Evolutionary conservation across 2,113 vertebrate genomes (phyloP).

Genomic region (Acrocephalus kingi): DNA sequence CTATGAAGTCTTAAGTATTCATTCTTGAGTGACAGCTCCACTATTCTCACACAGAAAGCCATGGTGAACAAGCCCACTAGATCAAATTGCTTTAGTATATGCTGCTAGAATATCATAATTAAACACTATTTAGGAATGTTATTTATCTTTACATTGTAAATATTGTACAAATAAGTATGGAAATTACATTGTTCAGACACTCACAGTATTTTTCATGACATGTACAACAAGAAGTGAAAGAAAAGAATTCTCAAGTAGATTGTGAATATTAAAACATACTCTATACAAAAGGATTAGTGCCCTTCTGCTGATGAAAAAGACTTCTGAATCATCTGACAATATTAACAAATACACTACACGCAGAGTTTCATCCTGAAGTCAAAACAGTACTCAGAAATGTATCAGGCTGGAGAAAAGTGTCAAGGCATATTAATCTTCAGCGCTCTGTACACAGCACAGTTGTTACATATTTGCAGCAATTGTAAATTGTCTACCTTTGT

Average conservation of each 20-base stretch:
- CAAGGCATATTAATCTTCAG: constrained; percentile 50
- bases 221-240: background rate
- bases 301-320: background rate
- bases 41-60: background rate
- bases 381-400: constrained; percentile 19
- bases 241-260: background rate
- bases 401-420: constrained; percentile 3
- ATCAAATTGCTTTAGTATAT: background rate
- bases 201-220: background rate
- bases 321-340: background rate
- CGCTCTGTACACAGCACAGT: background rate
- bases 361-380: constrained; percentile 8
- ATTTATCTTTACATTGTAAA: background rate
- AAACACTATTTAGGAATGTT: background rate
- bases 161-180: background rate
- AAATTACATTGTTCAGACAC: background rate
- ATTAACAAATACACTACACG: constrained; percentile 24
- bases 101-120: background rate
- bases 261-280: background rate
- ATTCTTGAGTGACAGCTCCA: background rate
- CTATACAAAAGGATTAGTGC: background rate
- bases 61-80: background rate
- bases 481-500: constrained; percentile 48
- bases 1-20: background rate
- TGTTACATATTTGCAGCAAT: constrained; percentile 17